phyloP scores from a whole-genome alignment of 2,113 vertebrate genomes.

The Bufo gargarizans region DNA sequence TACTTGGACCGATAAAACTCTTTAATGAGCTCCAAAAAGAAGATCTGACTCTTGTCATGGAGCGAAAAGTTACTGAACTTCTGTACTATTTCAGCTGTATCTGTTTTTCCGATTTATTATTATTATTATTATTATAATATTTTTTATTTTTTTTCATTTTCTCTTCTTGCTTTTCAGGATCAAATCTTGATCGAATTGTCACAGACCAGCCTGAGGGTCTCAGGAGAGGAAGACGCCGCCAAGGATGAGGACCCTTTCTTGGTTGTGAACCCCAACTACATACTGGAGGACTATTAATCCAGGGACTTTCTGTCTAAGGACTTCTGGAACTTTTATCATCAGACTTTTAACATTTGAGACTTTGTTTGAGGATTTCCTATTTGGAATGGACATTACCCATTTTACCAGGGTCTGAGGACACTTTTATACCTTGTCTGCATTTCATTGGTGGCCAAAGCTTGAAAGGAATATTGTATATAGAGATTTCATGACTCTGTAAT shows the following conservation, averaged over 20 bases:
- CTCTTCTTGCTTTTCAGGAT: conserved; percentile 75
- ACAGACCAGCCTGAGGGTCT: conserved; percentile 82
- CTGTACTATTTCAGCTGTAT: too few relatives aligned
- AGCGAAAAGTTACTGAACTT: too few relatives aligned
- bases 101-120: too few relatives aligned
- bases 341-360: not conserved
- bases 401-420: not conserved
- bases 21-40: not conserved
- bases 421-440: not conserved
- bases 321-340: not conserved
- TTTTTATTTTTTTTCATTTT: too few relatives aligned
- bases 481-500: too few relatives aligned
- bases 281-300: conserved; percentile 83
- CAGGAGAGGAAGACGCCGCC: conserved; percentile 69
- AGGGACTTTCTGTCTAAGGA: not conserved
- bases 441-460: not conserved
- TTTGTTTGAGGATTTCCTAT: not conserved
- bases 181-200: conserved; percentile 95
- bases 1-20: not conserved
- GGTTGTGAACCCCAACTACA: conserved; percentile 97
- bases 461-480: not conserved
- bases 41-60: too few relatives aligned
- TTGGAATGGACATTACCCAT: not conserved
- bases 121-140: too few relatives aligned
- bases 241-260: conserved; percentile 82